Evolutionary conservation across 2,888 invertebrate species (phyloP).

Genomic region (Miltochrista miniata): DNA sequence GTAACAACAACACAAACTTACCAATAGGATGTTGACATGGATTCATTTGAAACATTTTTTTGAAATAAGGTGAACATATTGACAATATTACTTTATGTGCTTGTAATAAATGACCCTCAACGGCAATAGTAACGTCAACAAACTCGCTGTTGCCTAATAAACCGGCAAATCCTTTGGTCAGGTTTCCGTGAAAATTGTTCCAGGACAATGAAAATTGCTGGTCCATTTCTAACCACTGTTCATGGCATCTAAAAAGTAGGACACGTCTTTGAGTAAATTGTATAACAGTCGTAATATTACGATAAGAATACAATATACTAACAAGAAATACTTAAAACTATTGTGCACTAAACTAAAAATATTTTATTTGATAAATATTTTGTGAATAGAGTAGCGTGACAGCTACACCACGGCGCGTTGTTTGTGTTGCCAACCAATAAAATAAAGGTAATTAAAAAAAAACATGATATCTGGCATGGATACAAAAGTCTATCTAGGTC

Average conservation of each 20-base stretch:
- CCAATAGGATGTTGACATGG: constrained; percentile 87
- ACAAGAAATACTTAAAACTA: constrained; percentile 36
- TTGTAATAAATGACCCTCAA: constrained; percentile 86
- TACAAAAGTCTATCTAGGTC: too few species aligned
- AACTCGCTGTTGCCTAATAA: constrained; percentile 84
- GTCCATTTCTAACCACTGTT: constrained; percentile 78
- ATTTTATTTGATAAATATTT: constrained; percentile 49
- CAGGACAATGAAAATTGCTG: constrained; percentile 88
- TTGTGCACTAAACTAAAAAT: too few species aligned
- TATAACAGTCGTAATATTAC: not conserved
- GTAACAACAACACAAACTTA: constrained; percentile 41
- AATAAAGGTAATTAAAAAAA: too few species aligned
- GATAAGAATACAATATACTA: constrained; percentile 16
- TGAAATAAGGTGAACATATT: constrained; percentile 89
- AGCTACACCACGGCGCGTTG: constrained; percentile 49
- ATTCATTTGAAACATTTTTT: constrained; percentile 86
- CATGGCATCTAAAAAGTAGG: constrained; percentile 53
- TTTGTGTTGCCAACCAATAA: too few species aligned
- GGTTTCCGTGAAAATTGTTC: constrained; percentile 89
- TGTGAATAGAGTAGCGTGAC: constrained; percentile 47
- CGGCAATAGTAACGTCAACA: constrained; percentile 85
- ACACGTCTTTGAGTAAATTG: constrained; percentile 2
- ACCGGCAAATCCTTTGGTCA: constrained; percentile 86
- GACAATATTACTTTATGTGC: constrained; percentile 88
- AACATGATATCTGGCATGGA: too few species aligned